Evolutionary conservation across 2,113 vertebrate genomes (phyloP), one percentile per base, ranked within the genome.

Genomic region (Lucifuga dentata): DNA sequence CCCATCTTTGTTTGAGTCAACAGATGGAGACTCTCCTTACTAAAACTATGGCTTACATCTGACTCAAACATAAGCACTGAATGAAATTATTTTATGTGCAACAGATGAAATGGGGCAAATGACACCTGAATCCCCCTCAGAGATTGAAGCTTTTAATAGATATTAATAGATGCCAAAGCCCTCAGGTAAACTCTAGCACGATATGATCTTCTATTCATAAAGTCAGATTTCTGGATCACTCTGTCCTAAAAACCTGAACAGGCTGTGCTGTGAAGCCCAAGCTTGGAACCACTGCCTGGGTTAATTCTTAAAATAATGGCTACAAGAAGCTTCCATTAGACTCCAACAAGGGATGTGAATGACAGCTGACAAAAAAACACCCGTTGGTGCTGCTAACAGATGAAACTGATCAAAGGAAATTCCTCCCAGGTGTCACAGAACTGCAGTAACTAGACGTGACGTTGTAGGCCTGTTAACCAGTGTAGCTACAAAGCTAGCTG

Each of bases 221-320:
- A n/a, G n/a, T n/a, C n/a, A n/a, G n/a, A 50, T 32, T 20, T 63
- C 20, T 40, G 36, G 24, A 41, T 26, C 32, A 16, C 39, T 11
- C 32, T 38, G 45, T 43, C 60, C 78, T 84, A 79, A 76, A 86
- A 80, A 79, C 51, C n/a, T 66, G 73, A 81, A 48, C 55, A 57
- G 55, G 35, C 61, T 46, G 69, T 24, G 45, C 24, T 16, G 65
- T 49, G 55, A 65, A 16, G 46, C 45, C 56, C n/a, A 40, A 62
- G 33, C 70, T 39, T 48, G 26, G 57, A 58, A 3, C 64, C 60
- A 33, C n/a, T n/a, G 20, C 20, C 35, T 48, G 10, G 69, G 51
- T 20, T 46, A 48, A 62, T 49, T 66, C 85, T 61, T 57, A 81
- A 90, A 90, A 89, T 88, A 90, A 81, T 60, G 68, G 23, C 17